Evolutionary conservation across 1,140 invertebrate genomes (phyloP), one percentile per base, ranked within the genome.

Genomic region (Zaprionus kolodkinae): DNA sequence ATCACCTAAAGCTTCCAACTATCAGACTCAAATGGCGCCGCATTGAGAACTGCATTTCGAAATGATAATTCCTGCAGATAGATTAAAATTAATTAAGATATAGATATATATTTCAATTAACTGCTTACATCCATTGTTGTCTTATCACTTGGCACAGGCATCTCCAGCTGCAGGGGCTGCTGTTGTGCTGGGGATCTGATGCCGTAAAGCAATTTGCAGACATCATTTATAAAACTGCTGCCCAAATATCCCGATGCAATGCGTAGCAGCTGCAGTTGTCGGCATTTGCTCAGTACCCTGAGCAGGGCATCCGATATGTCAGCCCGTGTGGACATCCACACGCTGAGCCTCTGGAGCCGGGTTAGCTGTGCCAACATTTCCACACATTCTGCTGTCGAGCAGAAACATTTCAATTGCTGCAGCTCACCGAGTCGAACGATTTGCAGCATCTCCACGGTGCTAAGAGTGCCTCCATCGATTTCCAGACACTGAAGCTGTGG

Each of bases 381-480:
- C 60, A 88, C 77, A 40, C 63, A 67, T 3, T 83, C 72, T 1
- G 55, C 38, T 17, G 56, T 64, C 33, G 54, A 66, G 40, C 66
- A 83, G 10, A 83, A 87, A 67, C 83, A 87, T 61, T 87, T 87
- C 10, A 88, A 54, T 25, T 78, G 50, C 25, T 43, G 57, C 50
- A 87, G 43, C 4, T 64, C 76, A 4, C 54, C 67, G 10, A 80
- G 63, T 2, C 67, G 63, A 7, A 72, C 36, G 43, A 87, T 43
- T 40, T 88, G 76, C 6, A 6, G 36, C 13, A 57, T 35, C 50
- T 87, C 83, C 33, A 60, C 45, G 3, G 38, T 5, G 35, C 25
- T 75, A 0, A 87, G 77, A 11, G 66, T 88, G 25, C 84, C 83
- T 2, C 83, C 84, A 43, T 88, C 74, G 15, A 87, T 87, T 25